These are phyloP conservation scores for Enteromius fasciolatus DNA, from an alignment of 2,797 vertebrate genomes.

Conservation along the genomic window DNA sequence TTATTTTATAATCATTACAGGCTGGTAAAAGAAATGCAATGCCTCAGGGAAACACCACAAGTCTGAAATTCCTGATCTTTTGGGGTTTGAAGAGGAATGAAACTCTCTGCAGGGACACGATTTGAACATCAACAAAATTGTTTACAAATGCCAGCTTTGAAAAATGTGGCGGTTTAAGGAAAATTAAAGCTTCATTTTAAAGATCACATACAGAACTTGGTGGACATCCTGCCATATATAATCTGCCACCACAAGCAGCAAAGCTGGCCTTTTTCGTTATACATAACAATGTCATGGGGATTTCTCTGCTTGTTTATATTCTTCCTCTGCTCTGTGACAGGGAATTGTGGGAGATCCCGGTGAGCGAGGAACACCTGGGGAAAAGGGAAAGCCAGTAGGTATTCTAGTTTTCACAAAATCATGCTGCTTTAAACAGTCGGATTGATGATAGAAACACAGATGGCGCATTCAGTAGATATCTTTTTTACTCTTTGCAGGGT, in stretches of 20 bases:
- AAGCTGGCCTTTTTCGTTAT: background rate
- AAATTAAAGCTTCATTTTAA: background rate
- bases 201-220: background rate
- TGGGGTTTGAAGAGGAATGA: conserved; percentile 17
- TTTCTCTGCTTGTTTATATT: conserved; percentile 17
- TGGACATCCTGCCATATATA: background rate
- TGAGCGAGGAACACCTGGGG: conserved; percentile 74
- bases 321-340: conserved; percentile 67
- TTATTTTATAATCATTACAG: background rate
- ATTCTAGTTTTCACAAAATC: conserved; percentile 2
- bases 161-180: conserved; percentile 9
- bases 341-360: conserved; percentile 84
- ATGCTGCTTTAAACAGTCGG: background rate
- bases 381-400: conserved; percentile 81
- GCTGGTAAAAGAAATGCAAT: background rate
- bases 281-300: background rate
- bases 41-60: background rate
- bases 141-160: conserved; percentile 26
- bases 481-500: conserved; percentile 70
- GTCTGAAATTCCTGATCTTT: conserved; percentile 24
- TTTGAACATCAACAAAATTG: conserved; percentile 11
- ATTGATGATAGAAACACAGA: background rate
- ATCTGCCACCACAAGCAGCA: background rate
- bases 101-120: background rate
- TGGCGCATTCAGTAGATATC: background rate